Evolutionary conservation across 2,797 vertebrate species (phyloP).

Genomic region (Schizopygopsis pylzovi): DNA sequence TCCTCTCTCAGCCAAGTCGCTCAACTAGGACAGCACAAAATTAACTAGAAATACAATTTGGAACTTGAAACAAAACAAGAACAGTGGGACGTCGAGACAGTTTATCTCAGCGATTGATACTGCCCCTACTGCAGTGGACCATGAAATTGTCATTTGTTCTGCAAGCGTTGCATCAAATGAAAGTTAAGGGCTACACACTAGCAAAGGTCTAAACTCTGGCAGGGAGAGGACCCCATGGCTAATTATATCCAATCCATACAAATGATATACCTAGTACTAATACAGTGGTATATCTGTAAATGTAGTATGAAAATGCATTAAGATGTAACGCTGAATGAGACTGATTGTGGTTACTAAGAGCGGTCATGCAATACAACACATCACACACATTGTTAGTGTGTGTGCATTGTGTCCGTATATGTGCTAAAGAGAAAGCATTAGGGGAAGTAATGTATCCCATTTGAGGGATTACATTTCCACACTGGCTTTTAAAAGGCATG

Average conservation of each 20-base stretch:
- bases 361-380: constrained; percentile 52
- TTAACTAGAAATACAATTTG: constrained; percentile 71
- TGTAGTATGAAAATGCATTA: constrained; percentile 54
- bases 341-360: constrained; percentile 39
- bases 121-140: constrained; percentile 75
- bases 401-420: constrained; percentile 18
- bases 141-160: constrained; percentile 83
- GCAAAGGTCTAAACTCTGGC: constrained; percentile 71
- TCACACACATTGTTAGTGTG: constrained; percentile 31
- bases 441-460: constrained; percentile 75
- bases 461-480: constrained; percentile 75
- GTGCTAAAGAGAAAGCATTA: constrained; percentile 63
- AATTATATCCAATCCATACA: constrained; percentile 75
- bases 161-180: constrained; percentile 79
- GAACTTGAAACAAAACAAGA: constrained; percentile 73
- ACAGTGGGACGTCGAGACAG: constrained; percentile 71
- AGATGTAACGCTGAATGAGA: constrained; percentile 56
- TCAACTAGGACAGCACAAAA: constrained; percentile 68
- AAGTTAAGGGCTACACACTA: constrained; percentile 70
- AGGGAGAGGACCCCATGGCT: constrained; percentile 73
- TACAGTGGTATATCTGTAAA: constrained; percentile 56
- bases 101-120: constrained; percentile 75
- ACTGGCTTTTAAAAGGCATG: constrained; percentile 65
- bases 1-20: constrained; percentile 62
- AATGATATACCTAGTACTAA: constrained; percentile 63